phyloP scores from a whole-genome alignment of 2,888 invertebrate species.

The Cancer borealis region DNA sequence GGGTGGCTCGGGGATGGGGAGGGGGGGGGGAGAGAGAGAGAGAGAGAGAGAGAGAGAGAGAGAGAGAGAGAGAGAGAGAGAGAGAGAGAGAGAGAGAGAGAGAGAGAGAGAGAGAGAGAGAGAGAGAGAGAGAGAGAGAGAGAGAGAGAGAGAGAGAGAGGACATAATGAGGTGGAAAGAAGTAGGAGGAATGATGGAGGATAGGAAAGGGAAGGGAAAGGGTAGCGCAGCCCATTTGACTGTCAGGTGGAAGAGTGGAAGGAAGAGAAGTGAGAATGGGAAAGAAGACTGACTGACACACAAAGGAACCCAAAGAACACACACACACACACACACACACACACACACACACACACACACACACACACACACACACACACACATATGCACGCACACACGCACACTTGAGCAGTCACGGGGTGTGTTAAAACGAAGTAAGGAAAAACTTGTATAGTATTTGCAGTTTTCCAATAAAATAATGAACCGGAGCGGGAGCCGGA shows the following conservation, averaged over 20 bases:
- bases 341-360: conserved; percentile 58
- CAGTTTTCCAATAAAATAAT: conserved; percentile 42
- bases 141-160: not conserved
- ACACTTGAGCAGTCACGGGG: not conserved
- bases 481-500: conserved; percentile 21
- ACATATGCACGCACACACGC: conserved; percentile 46
- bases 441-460: not conserved
- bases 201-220: conserved; percentile 8
- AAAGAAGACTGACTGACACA: conserved; percentile 1
- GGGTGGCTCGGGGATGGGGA: not conserved
- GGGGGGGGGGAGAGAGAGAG: not conserved
- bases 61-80: not conserved
- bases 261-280: not conserved
- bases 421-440: not conserved
- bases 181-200: not conserved
- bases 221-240: not conserved
- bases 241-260: not conserved
- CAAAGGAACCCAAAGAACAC: not conserved
- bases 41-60: not conserved
- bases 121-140: not conserved
- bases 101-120: not conserved
- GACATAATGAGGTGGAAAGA: not conserved
- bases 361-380: conserved; percentile 59
- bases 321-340: conserved; percentile 55
- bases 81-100: not conserved